Conservation (phyloP, 2,113 vertebrate species). For the Nestor notabilis region DNA sequence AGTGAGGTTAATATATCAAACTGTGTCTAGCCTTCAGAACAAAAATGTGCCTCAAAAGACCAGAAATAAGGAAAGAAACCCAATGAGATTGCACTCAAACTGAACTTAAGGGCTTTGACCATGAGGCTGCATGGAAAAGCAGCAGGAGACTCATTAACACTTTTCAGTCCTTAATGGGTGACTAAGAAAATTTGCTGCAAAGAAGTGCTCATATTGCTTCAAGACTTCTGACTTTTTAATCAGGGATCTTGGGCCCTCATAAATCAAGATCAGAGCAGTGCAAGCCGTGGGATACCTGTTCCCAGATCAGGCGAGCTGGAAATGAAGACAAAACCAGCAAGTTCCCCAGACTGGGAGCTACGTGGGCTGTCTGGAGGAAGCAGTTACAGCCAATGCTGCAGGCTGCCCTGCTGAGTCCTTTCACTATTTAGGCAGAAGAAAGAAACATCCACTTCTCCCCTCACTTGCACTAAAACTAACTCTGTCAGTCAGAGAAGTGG, state of each 20-base stretch:
- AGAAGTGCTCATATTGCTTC: neutral
- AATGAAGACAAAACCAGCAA: constrained; percentile 24
- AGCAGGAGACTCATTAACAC: neutral
- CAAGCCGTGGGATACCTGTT: constrained; percentile 5
- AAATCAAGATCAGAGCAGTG: constrained; percentile 25
- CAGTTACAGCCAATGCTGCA: neutral
- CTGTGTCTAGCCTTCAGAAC: neutral
- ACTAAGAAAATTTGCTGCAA: neutral
- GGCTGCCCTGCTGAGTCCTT: neutral
- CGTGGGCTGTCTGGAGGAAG: neutral
- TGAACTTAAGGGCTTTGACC: neutral
- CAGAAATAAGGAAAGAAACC: neutral
- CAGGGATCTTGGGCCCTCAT: neutral
- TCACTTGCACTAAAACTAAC: neutral
- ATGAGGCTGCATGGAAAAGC: neutral
- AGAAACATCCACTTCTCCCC: neutral
- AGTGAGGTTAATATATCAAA: neutral
- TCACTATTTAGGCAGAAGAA: neutral
- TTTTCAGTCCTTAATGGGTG: neutral
- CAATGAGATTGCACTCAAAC: neutral
- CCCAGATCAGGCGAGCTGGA: constrained; percentile 40
- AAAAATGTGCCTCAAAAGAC: neutral
- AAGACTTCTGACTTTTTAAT: neutral
- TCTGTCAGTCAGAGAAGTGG: neutral
- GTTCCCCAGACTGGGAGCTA: neutral